phyloP scores from a whole-genome alignment of 2,113 vertebrate genomes.

The Oryzias woworae region DNA sequence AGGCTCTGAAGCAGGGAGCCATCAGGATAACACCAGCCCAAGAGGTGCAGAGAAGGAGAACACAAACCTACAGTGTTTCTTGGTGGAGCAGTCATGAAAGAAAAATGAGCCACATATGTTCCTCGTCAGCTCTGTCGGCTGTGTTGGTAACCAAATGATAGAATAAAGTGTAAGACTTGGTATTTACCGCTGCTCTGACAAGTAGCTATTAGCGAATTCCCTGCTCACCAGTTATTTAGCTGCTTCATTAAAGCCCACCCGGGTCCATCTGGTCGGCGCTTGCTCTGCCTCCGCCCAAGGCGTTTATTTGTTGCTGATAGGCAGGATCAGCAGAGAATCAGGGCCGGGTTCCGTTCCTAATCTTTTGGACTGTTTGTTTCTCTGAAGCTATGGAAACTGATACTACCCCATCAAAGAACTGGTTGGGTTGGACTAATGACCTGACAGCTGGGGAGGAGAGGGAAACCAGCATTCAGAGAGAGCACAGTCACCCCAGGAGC shows the following conservation, averaged over 20 bases:
- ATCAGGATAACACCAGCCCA: slow-evolving; percentile 14
- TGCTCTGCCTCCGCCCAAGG: slow-evolving; percentile 49
- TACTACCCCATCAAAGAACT: slow-evolving; percentile 75
- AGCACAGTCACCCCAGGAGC: slow-evolving; percentile 62
- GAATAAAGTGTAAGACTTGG: slow-evolving; percentile 41
- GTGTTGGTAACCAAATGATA: slow-evolving; percentile 46
- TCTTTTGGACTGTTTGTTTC: slow-evolving; percentile 76
- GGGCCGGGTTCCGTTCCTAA: slow-evolving; percentile 69
- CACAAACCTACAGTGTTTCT: slow-evolving; percentile 16
- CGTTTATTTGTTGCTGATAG: slow-evolving; percentile 81
- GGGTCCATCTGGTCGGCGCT: slow-evolving; percentile 60
- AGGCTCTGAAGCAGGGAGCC: slow-evolving; percentile 2
- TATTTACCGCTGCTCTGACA: slow-evolving; percentile 64
- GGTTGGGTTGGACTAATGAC: slow-evolving; percentile 71
- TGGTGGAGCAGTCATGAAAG: slow-evolving; percentile 36
- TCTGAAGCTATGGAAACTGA: slow-evolving; percentile 78
- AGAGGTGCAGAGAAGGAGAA: slow-evolving; percentile 6
- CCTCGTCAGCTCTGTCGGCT: slow-evolving; percentile 40
- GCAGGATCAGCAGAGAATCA: slow-evolving; percentile 68
- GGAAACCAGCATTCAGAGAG: slow-evolving; percentile 60
- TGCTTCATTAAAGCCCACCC: slow-evolving; percentile 66
- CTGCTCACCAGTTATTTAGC: slow-evolving; percentile 62
- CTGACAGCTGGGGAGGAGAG: slow-evolving; percentile 73
- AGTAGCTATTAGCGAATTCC: slow-evolving; percentile 65
- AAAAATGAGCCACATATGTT: slow-evolving; percentile 61